Percentiles rank a stretch among this genome's conserved stretches.
Conservation (phyloP, 2,888 invertebrate species). For the Mylabris sibirica region DNA sequence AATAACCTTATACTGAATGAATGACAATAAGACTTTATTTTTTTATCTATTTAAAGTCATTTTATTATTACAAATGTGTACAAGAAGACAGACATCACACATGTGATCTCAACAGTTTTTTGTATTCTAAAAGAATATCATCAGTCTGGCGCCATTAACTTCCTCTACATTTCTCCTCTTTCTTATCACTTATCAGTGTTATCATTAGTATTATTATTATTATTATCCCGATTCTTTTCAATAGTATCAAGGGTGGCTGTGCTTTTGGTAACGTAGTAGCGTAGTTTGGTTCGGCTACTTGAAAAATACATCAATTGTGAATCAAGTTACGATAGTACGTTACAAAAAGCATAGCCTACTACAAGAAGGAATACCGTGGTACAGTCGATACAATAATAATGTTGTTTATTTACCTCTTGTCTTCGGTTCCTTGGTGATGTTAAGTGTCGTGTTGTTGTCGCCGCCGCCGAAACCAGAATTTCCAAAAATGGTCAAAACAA, state of each 20-base stretch:
- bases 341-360: too few relatives aligned
- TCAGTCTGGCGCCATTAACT: slow-evolving; percentile 23
- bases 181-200: background rate
- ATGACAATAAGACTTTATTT: background rate
- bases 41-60: background rate
- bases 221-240: background rate
- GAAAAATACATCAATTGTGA: too few relatives aligned
- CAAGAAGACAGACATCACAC: slow-evolving; percentile 21
- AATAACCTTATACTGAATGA: background rate
- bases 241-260: too few relatives aligned
- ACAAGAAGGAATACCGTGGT: too few relatives aligned
- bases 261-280: too few relatives aligned
- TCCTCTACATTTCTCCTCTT: slow-evolving; percentile 10
- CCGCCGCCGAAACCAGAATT: background rate
- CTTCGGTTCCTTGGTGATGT: background rate
- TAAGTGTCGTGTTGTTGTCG: background rate
- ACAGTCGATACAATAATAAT: too few relatives aligned
- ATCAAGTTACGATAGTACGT: too few relatives aligned
- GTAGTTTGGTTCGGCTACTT: too few relatives aligned
- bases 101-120: slow-evolving; percentile 20
- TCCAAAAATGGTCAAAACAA: background rate
- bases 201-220: background rate
- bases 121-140: background rate
- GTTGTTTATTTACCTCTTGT: background rate
- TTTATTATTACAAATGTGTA: slow-evolving; percentile 30